Base-by-base conservation (phyloP, 1,140 invertebrate species). In the Heliconius congener region DNA sequence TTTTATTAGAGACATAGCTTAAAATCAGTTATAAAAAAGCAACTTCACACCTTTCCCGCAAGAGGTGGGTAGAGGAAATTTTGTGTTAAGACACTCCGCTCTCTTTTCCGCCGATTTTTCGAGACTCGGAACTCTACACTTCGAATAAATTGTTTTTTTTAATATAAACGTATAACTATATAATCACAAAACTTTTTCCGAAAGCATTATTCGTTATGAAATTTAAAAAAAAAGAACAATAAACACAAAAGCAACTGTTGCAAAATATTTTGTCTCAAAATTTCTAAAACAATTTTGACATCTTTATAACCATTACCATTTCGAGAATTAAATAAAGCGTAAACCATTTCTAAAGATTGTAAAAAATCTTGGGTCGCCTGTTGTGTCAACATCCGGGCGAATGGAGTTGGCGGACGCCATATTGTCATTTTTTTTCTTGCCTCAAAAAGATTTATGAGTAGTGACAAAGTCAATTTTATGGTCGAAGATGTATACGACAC, bases 381-480 rank as follows among this genome's bases (percentile, higher is more conserved):
- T 91, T 91, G 89, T 89, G 90, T 92, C 89, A 93, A 93, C 92
- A 93, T 91, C 87, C 88, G 87, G 80, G 75, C 76, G 85, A 57
- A 57, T 57, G 55, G 85, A 84, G 86, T 88, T 85, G 76, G 83
- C 80, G 85, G 86, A 87, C 80, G 87, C 88, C 88, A 87, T 87
- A 76, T 79, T 85, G 82, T 81, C 71, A 79, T 87, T 89, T 91
- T 91, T 91, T 89, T 57, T 57, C 55, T 57, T 82, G 75, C 78
- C 86, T 86, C 75, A 84, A 84, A 81, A 90, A 94, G 91, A 93
- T 94, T 93, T 94, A 94, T 91, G 87, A 86, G 77, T 86, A 87
- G 90, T 93, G 91, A 94, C 92, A 94, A 90, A 92, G 90, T 93
- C 91, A 89, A 94, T 94, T 92, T 94, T 85, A 90, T 83, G 90